Conservation (phyloP, 2,888 invertebrate genomes). For the Lasioglossum marginatum region DNA sequence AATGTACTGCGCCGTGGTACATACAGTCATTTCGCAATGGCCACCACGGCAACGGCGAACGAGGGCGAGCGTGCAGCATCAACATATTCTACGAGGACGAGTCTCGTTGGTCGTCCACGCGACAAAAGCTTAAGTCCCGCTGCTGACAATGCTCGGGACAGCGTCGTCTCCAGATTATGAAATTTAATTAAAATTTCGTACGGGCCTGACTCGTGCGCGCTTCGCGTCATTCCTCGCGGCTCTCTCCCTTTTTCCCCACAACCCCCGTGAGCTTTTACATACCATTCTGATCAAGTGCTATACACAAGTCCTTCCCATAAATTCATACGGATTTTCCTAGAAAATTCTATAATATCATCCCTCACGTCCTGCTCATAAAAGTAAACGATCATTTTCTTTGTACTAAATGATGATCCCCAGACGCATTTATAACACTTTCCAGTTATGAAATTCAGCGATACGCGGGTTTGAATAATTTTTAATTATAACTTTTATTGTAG, state of each 20-base stretch:
- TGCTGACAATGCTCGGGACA: slow-evolving; percentile 60
- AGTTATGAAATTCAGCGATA: background rate
- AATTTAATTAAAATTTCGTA: slow-evolving; percentile 79
- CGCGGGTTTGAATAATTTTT: no score
- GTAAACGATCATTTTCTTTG: background rate
- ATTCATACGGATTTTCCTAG: background rate
- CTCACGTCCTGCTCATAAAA: background rate
- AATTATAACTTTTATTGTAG: background rate
- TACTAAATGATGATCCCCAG: background rate
- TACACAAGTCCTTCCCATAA: background rate
- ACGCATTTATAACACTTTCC: background rate
- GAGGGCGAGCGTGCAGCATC: slow-evolving; percentile 40
- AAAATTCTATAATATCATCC: background rate
- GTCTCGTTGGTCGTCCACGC: slow-evolving; percentile 31
- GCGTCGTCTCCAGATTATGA: slow-evolving; percentile 70
- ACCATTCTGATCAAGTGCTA: background rate
- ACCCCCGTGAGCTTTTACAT: no score
- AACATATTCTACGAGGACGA: slow-evolving; percentile 57
- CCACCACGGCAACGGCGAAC: slow-evolving; percentile 25
- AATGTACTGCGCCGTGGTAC: slow-evolving; percentile 60
- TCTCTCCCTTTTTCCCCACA: slow-evolving; percentile 4
- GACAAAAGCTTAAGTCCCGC: slow-evolving; percentile 69
- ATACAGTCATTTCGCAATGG: slow-evolving; percentile 58
- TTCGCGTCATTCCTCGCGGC: background rate
- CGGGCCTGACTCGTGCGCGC: slow-evolving; percentile 36